Percentiles rank a stretch among this genome's conserved stretches.
These are phyloP conservation scores for Mastacembelus armatus DNA, from an alignment of 2,797 vertebrate species.

Conservation along the genomic window DNA sequence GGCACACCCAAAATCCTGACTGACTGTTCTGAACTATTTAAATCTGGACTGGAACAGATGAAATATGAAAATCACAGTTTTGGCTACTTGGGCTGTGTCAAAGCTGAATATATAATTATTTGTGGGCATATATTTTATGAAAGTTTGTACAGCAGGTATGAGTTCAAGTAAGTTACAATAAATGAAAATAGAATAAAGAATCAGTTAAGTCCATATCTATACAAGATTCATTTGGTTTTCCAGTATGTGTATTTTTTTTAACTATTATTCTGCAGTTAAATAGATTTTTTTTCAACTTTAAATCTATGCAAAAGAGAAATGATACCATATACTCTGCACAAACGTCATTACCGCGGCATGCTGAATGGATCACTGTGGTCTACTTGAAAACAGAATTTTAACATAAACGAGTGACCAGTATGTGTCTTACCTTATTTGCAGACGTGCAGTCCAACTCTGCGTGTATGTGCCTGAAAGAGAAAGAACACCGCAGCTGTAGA, in stretches of 20 bases:
- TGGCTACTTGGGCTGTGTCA: background rate
- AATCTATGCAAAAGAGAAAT: background rate
- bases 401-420: too few relatives aligned
- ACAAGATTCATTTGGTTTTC: background rate
- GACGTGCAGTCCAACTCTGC: background rate
- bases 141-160: too few relatives aligned
- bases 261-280: too few relatives aligned
- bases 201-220: too few relatives aligned
- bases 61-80: background rate
- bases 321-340: background rate
- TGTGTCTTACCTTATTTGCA: background rate
- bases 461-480: background rate
- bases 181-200: too few relatives aligned
- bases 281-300: background rate
- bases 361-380: background rate
- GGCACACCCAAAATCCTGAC: slow-evolving; percentile 1
- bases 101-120: too few relatives aligned
- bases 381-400: background rate
- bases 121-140: too few relatives aligned
- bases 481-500: background rate
- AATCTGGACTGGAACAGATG: background rate
- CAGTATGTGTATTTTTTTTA: slow-evolving; percentile 2
- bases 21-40: background rate
- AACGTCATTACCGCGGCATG: too few relatives aligned
- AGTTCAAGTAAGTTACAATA: background rate